Base-by-base conservation (phyloP, 92 coral and sea anemone genomes). In the Desmophyllum pertusum region DNA sequence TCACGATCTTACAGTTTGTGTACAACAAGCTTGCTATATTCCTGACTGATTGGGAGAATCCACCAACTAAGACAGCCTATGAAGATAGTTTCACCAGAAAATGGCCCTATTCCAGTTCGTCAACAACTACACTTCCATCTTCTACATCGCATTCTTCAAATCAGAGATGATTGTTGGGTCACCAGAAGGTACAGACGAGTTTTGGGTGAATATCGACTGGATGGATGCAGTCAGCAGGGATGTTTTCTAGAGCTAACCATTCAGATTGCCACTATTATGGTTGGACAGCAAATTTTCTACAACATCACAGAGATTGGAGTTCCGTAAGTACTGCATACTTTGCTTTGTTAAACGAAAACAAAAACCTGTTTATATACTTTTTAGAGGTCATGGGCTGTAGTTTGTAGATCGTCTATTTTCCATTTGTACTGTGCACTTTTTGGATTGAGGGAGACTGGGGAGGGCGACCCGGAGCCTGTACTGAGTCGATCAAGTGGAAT, bases 81-180 rank as follows among this genome's bases (percentile, higher is more conserved):
- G 92, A 94, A 65, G 98, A 96, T 63, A 92, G 98, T 87, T 96
- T 94, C 85, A 94, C 96, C 27, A 63, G 86, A 70, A 96, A 87
- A 96, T 96, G 98, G 93, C 93, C 76, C 83, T 96, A 29, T 96
- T 94, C 88, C 98, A 96, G 93, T 96, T 96, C 77, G 98, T 96
- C 40, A 96, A 96, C 82, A 96, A 94, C 51, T 96, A 96, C 85
- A 88, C 98, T 6, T 94, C 98, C 5, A 89, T 96, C 43, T 94
- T 96, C 88, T 96, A 96, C 92, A 96, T 96, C 84, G 98, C 98
- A 42, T 96, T 96, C 92, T 96, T 96, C 73, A 96, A 96, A 84
- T 94, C 95, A 10, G 91, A 89, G n/a, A 84, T 92, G 48, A 92
- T 96, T 30, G 98, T 96, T 21, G 98, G 98, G 0, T 88, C 93